These are phyloP conservation scores for Megaptera novaeangliae DNA, from an alignment of 2,113 vertebrate genomes.

Conservation along the genomic window DNA sequence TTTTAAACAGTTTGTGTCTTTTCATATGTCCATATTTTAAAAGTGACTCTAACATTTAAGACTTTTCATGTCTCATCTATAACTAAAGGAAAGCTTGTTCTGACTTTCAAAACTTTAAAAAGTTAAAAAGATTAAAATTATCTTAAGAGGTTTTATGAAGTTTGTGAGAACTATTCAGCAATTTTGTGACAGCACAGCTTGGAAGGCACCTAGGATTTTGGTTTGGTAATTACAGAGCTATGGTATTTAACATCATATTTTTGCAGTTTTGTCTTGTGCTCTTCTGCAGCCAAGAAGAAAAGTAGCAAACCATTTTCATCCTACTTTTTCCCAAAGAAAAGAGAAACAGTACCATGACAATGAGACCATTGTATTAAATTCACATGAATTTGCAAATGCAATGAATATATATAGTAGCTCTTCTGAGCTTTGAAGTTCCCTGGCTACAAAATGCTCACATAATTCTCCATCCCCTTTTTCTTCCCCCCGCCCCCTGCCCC, in stretches of 20 bases:
- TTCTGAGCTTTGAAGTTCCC: neutral
- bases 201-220: neutral
- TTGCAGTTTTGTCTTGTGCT: neutral
- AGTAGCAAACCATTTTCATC: neutral
- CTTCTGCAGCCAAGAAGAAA: neutral
- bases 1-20: neutral
- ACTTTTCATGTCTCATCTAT: neutral
- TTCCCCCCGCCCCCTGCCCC: neutral
- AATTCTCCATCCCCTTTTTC: neutral
- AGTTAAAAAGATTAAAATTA: neutral
- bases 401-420: neutral
- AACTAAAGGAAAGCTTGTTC: neutral
- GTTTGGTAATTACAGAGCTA: neutral
- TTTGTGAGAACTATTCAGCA: neutral
- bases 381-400: neutral
- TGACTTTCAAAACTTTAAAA: neutral
- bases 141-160: neutral
- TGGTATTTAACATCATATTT: conserved; percentile 22
- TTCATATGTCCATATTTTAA: neutral
- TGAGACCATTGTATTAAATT: neutral
- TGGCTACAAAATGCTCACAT: neutral
- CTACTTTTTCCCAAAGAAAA: neutral
- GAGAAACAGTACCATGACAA: neutral
- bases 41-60: neutral
- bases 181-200: neutral